Evolutionary conservation across 2,888 invertebrate genomes (phyloP).

Genomic region (Cremastinae sp.): DNA sequence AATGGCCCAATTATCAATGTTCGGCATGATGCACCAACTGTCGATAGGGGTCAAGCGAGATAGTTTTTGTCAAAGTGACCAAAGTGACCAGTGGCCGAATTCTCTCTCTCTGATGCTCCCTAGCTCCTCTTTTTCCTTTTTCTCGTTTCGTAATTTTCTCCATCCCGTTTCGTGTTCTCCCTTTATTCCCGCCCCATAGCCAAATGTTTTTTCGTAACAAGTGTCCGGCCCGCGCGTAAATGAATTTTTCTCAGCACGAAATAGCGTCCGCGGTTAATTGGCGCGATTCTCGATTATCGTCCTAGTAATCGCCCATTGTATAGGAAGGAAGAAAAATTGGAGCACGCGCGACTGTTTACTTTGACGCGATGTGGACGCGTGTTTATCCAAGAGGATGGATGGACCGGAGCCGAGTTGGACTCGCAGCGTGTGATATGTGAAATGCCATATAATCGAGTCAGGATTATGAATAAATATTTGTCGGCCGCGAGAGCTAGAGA

Average conservation of each 20-base stretch:
- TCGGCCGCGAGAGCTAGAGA: slow-evolving; percentile 26
- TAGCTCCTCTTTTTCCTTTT: no score
- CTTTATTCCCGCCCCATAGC: slow-evolving; percentile 48
- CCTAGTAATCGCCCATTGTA: no score
- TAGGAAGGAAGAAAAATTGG: no score
- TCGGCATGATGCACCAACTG: slow-evolving; percentile 77
- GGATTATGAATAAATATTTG: slow-evolving; percentile 72
- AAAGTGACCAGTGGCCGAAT: slow-evolving; percentile 70
- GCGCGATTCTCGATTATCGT: no score
- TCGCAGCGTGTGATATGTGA: no score
- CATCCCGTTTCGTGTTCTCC: slow-evolving; percentile 23
- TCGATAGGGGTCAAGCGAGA: slow-evolving; percentile 70
- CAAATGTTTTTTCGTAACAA: slow-evolving; percentile 70
- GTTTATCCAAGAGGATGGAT: no score
- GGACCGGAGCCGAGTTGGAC: no score
- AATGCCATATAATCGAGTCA: slow-evolving; percentile 60
- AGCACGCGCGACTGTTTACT: no score
- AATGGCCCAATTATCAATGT: slow-evolving; percentile 78
- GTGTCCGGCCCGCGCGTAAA: slow-evolving; percentile 42
- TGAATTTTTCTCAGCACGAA: neutral
- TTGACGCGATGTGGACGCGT: no score
- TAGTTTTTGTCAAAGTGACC: no score
- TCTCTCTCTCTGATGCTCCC: no score
- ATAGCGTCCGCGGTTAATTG: slow-evolving; percentile 27
- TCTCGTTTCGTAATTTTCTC: slow-evolving; percentile 43